These are phyloP conservation scores for Athalia cordata DNA, from an alignment of 2,888 invertebrate genomes.

Conservation along the genomic window DNA sequence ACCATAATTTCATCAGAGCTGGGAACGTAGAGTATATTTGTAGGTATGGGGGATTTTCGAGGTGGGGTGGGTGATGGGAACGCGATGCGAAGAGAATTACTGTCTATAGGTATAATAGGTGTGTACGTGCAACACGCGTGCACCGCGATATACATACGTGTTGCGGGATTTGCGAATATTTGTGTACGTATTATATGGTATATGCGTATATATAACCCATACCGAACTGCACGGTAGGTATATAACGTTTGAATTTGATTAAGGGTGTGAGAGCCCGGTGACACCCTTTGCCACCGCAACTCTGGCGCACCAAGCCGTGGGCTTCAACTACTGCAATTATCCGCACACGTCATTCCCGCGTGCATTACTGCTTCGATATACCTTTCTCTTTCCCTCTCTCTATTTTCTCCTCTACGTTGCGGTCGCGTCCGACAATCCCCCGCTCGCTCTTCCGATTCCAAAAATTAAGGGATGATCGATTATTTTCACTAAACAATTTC, in stretches of 20 bases:
- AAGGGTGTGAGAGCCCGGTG: constrained; percentile 68
- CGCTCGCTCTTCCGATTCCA: too few relatives aligned
- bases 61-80: constrained; percentile 21
- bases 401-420: constrained; percentile 7
- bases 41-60: neutral
- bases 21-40: constrained; percentile 49
- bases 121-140: constrained; percentile 54
- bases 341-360: constrained; percentile 69
- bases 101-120: constrained; percentile 3
- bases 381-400: neutral
- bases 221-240: constrained; percentile 57
- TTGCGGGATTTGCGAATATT: too few relatives aligned
- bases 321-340: constrained; percentile 71
- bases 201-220: too few relatives aligned
- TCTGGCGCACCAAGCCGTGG: constrained; percentile 60
- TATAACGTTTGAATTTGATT: constrained; percentile 73
- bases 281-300: constrained; percentile 72
- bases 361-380: constrained; percentile 58
- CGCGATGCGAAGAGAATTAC: neutral
- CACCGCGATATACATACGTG: too few relatives aligned
- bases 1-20: constrained; percentile 72
- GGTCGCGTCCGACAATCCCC: constrained; percentile 3
- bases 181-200: too few relatives aligned
- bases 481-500: too few relatives aligned
- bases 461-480: too few relatives aligned